Evolutionary conservation across 2,113 vertebrate species (phyloP).

Genomic region (Hylia prasina): DNA sequence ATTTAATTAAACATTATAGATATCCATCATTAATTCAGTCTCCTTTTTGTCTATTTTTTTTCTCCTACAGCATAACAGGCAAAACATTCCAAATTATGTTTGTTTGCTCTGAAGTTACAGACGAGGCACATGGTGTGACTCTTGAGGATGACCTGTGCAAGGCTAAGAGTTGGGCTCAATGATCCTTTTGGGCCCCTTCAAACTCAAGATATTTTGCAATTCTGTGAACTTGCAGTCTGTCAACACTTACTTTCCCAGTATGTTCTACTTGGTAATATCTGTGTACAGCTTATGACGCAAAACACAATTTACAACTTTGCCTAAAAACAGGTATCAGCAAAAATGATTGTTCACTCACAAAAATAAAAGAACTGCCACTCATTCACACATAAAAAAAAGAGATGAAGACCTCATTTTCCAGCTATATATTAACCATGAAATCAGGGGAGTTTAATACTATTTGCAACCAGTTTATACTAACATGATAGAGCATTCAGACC

Average conservation of each 20-base stretch:
- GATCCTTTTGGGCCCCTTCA: not conserved
- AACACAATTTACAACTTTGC: not conserved
- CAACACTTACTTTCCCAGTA: not conserved
- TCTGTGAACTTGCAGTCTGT: not conserved
- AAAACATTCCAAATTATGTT: not conserved
- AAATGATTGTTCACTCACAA: not conserved
- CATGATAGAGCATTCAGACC: not conserved
- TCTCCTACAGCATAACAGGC: not conserved
- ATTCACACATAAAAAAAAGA: not conserved
- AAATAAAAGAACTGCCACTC: not conserved
- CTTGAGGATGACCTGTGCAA: not conserved
- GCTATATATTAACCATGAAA: not conserved
- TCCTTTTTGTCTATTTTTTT: not conserved
- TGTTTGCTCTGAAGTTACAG: not conserved
- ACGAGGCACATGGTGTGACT: fast-evolving
- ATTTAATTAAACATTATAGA: not conserved
- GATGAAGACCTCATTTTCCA: not conserved
- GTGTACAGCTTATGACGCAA: not conserved
- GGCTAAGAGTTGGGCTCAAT: not conserved
- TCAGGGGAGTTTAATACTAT: not conserved
- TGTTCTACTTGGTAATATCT: not conserved
- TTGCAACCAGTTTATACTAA: not conserved
- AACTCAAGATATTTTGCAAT: not conserved
- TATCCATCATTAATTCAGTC: not conserved
- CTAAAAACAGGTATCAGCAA: not conserved